Percentiles rank a stretch among this genome's conserved stretches.
Evolutionary conservation across 2,113 vertebrate species (phyloP).

Genomic region (Sylvia atricapilla): DNA sequence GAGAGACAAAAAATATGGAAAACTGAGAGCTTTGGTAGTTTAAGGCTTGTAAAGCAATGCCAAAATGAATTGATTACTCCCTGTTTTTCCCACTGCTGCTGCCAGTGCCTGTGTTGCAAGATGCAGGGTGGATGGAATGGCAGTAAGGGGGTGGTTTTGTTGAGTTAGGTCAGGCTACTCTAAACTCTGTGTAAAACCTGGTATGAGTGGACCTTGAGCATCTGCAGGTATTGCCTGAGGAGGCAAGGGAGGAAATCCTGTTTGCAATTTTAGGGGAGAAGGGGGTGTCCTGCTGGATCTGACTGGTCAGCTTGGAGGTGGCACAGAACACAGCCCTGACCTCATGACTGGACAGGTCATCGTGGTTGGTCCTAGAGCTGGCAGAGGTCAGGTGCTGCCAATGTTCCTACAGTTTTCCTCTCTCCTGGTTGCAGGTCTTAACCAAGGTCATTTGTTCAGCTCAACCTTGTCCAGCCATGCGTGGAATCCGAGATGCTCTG

Average conservation of each 20-base stretch:
- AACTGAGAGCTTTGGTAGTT: neutral
- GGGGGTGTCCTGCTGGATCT: neutral
- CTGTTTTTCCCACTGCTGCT: neutral
- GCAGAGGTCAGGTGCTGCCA: neutral
- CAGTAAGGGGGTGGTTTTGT: neutral
- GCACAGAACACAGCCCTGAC: neutral
- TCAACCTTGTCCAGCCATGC: neutral
- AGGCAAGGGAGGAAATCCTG: neutral
- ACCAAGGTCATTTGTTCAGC: neutral
- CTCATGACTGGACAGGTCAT: rapidly evolving
- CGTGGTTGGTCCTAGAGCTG: neutral
- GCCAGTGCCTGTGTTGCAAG: neutral
- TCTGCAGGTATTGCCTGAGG: neutral
- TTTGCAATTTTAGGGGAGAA: neutral
- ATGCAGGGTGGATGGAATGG: neutral
- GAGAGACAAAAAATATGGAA: neutral
- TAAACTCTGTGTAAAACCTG: neutral
- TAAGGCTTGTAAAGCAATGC: neutral
- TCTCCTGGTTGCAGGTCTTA: neutral
- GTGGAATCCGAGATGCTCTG: rapidly evolving
- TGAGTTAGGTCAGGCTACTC: neutral
- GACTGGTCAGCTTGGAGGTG: rapidly evolving
- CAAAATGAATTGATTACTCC: neutral
- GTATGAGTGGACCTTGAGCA: neutral
- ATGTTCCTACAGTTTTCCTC: neutral